A percentile compares a stretch with the other conserved stretches of the same genome.
phyloP scores from a whole-genome alignment of 2,797 vertebrate genomes.

The Pampus argenteus region DNA sequence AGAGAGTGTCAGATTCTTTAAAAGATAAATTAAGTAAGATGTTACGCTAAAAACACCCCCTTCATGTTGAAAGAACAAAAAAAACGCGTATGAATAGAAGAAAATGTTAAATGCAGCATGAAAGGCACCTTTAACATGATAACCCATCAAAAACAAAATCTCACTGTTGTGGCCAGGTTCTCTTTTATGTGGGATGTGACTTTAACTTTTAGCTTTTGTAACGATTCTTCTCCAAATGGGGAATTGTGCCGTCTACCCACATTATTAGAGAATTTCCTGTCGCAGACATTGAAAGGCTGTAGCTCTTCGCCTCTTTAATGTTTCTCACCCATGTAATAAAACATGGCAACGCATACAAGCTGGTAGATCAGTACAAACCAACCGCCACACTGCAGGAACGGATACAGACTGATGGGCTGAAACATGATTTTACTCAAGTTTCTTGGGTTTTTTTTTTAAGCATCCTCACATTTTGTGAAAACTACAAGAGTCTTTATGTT shows the following conservation, averaged over 20 bases:
- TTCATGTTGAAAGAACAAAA: slow-evolving; percentile 10
- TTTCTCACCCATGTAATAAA: slow-evolving; percentile 31
- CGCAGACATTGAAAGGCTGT: slow-evolving; percentile 43
- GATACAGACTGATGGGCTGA: slow-evolving; percentile 62
- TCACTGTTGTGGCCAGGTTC: slow-evolving; percentile 34
- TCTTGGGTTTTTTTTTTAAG: slow-evolving; percentile 30
- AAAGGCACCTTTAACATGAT: slow-evolving; percentile 11
- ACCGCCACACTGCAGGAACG: slow-evolving; percentile 40
- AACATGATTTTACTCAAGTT: slow-evolving; percentile 68
- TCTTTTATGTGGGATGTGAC: slow-evolving; percentile 46
- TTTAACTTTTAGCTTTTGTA: slow-evolving; percentile 37
- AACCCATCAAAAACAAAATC: background rate
- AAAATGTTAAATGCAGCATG: slow-evolving; percentile 30
- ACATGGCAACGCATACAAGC: slow-evolving; percentile 24
- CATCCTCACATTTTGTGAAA: slow-evolving; percentile 8
- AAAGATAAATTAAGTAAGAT: slow-evolving; percentile 17
- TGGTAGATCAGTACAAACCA: slow-evolving; percentile 46
- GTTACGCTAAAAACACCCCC: slow-evolving; percentile 15
- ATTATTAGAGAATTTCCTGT: slow-evolving; percentile 53
- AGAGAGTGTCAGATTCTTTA: slow-evolving; percentile 16
- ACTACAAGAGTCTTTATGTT: slow-evolving; percentile 18
- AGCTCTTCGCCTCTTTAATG: slow-evolving; percentile 37
- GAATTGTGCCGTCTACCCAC: slow-evolving; percentile 43
- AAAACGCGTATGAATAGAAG: slow-evolving; percentile 9
- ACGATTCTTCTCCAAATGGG: slow-evolving; percentile 27